phyloP scores from a whole-genome alignment of 2,888 invertebrate species.

The Lycia hirtaria region DNA sequence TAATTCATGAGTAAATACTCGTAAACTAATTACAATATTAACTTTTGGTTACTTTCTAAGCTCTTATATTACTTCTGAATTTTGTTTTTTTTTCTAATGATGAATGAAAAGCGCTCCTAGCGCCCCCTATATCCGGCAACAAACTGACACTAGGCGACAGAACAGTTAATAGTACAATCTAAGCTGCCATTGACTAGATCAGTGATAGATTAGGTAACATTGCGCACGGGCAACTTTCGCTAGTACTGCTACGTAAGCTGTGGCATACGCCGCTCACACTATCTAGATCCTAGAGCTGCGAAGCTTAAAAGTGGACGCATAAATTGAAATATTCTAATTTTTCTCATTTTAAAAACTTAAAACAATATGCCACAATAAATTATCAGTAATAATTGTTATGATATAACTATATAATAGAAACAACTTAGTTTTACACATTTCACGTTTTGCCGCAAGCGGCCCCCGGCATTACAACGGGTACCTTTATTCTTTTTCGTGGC shows the following conservation, averaged over 20 bases:
- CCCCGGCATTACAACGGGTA: too few species aligned
- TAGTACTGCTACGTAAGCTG: constrained; percentile 16
- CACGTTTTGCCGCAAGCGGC: too few species aligned
- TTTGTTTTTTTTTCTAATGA: not conserved
- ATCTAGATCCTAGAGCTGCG: constrained; percentile 14
- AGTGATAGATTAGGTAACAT: not conserved
- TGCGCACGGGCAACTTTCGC: constrained; percentile 27
- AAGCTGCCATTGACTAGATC: constrained; percentile 26
- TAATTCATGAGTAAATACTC: too few species aligned
- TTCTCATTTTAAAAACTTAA: too few species aligned
- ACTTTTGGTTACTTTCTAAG: too few species aligned
- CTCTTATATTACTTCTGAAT: too few species aligned
- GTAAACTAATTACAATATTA: too few species aligned
- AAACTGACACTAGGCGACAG: not conserved
- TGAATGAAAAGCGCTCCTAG: constrained; percentile 3
- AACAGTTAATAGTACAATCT: not conserved
- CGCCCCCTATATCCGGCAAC: constrained; percentile 21
- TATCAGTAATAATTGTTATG: too few species aligned
- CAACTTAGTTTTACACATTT: too few species aligned
- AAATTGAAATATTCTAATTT: not conserved
- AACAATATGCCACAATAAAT: too few species aligned
- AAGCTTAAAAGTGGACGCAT: not conserved
- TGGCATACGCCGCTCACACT: constrained; percentile 12
- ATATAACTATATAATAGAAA: too few species aligned
- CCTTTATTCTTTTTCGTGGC: too few species aligned